Evolutionary conservation across 2,888 invertebrate species (phyloP), one percentile per base, ranked within the genome.

Genomic region (Lamproptera curius): DNA sequence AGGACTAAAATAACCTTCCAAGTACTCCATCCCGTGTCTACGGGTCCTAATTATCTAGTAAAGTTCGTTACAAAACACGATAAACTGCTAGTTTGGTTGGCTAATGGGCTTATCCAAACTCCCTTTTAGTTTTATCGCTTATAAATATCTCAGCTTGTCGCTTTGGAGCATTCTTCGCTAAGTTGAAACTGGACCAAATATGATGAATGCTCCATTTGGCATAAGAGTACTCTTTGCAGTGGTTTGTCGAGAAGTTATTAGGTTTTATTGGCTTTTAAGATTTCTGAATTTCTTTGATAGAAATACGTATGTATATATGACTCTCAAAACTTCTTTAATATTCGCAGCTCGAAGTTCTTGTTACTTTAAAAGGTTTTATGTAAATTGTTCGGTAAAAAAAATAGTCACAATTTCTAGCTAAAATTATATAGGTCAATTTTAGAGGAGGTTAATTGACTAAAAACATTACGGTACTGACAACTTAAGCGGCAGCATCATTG

Each of bases 1-100:
- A n/a, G n/a, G n/a, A n/a, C n/a, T n/a, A n/a, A n/a, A n/a, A n/a
- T n/a, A n/a, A n/a, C n/a, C n/a, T n/a, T n/a, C 34, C 39, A 39
- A 49, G 49, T 44, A 45, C 38, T 26, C 26, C 43, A 31, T 54
- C 52, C 41, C 54, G 55, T 55, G 55, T 45, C 45, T 38, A 36
- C 49, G 51, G 49, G 51, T 54, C 47, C 51, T 55, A 54, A 57
- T 55, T 55, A 51, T 50, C 52, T 47, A 53, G 50, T 54, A 54
- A 47, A 52, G 55, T 52, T 49, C 45, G 53, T 48, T 58, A 55
- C 58, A 58, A 60, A 56, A 51, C 52, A 31, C 57, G 51, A 60
- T 60, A 58, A 60, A 60, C 50, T 51, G 54, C 46, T 42, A 51
- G 44, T 52, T 47, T 49, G 51, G 52, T 46, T 42, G 52, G 54